phyloP scores from a whole-genome alignment of 2,113 vertebrate genomes.

The Lipophrys pholis region DNA sequence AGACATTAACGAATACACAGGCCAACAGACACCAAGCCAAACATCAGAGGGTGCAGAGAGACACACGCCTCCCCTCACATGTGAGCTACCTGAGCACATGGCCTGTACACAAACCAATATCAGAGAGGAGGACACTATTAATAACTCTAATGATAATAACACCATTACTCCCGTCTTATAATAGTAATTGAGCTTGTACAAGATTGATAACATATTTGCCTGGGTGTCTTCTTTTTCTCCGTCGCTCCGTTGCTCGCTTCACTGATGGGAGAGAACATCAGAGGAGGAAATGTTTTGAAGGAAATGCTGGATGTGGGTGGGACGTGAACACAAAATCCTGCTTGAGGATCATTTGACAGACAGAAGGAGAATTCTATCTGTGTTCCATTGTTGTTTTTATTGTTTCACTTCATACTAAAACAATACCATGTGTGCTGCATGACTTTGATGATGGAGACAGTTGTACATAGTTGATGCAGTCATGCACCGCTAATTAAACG shows the following conservation, averaged over 20 bases:
- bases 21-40: slow-evolving; percentile 30
- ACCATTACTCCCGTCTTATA: slow-evolving; percentile 9
- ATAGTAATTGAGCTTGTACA: not conserved
- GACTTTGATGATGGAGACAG: slow-evolving; percentile 39
- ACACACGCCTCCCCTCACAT: not conserved
- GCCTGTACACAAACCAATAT: slow-evolving; percentile 51
- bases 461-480: slow-evolving; percentile 1
- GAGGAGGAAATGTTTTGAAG: slow-evolving; percentile 54
- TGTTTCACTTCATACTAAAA: slow-evolving; percentile 46
- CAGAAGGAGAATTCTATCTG: slow-evolving; percentile 48
- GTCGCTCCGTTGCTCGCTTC: slow-evolving; percentile 40
- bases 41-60: slow-evolving; percentile 52
- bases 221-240: slow-evolving; percentile 42
- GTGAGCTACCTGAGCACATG: slow-evolving; percentile 37
- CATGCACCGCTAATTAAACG: slow-evolving; percentile 5
- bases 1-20: slow-evolving; percentile 61
- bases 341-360: slow-evolving; percentile 62
- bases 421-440: slow-evolving; percentile 26
- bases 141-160: slow-evolving; percentile 50
- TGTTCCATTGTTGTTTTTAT: slow-evolving; percentile 47
- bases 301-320: slow-evolving; percentile 34
- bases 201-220: slow-evolving; percentile 12
- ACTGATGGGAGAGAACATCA: slow-evolving; percentile 46
- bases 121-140: slow-evolving; percentile 47
- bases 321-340: slow-evolving; percentile 36